Evolutionary conservation across 1,140 invertebrate species (phyloP).

Genomic region (Camponotus pennsylvanicus): DNA sequence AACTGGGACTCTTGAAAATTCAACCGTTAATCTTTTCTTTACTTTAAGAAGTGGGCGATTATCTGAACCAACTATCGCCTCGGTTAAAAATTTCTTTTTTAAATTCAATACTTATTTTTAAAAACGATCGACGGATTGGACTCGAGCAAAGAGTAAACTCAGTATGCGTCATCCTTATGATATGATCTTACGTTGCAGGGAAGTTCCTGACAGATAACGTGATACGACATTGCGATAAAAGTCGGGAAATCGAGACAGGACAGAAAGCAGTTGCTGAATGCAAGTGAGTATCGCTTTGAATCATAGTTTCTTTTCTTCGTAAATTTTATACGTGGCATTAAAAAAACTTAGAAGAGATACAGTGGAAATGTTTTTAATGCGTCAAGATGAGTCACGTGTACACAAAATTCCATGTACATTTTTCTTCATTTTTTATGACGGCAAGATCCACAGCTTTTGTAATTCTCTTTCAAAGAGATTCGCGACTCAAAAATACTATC

Average conservation of each 20-base stretch:
- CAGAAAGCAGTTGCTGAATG: conserved; percentile 63
- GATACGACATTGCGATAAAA: conserved; percentile 69
- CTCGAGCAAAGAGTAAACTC: neutral
- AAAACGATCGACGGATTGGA: neutral
- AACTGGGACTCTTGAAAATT: conserved; percentile 8
- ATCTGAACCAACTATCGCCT: neutral
- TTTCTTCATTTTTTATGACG: neutral
- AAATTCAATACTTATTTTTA: neutral
- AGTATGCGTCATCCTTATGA: neutral
- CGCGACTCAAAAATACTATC: neutral
- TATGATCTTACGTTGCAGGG: conserved; percentile 64
- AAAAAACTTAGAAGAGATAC: neutral
- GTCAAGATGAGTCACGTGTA: conserved; percentile 7
- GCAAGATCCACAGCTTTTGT: neutral
- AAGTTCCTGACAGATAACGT: conserved; percentile 70
- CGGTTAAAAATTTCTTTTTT: neutral
- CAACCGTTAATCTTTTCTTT: neutral
- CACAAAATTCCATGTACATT: neutral
- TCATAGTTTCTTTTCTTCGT: neutral
- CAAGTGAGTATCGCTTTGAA: conserved; percentile 66
- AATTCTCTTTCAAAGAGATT: neutral
- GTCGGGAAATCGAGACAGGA: conserved; percentile 58
- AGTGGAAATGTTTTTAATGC: neutral
- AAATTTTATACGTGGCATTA: neutral
- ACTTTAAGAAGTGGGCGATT: neutral